Conservation (phyloP, 2,797 vertebrate species). For the Xyrichtys novacula region DNA sequence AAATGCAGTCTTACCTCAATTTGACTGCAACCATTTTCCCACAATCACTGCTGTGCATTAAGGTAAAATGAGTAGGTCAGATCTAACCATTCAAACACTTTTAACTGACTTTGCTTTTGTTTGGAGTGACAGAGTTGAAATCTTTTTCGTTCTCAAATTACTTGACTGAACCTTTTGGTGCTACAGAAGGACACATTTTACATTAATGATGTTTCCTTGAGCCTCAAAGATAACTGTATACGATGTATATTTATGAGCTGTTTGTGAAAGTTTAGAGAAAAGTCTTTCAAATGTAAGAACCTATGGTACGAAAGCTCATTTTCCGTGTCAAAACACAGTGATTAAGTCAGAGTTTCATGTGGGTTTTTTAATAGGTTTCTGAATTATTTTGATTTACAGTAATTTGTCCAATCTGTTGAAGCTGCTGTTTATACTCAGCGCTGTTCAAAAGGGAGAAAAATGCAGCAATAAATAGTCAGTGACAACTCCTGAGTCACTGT, state of each 20-base stretch:
- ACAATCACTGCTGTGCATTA: conserved; percentile 19
- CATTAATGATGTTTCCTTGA: conserved; percentile 30
- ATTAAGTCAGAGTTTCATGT: neutral
- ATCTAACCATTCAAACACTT: conserved; percentile 8
- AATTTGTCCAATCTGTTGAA: conserved; percentile 29
- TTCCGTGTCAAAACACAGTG: neutral
- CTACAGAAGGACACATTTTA: conserved; percentile 40
- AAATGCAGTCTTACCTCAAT: conserved; percentile 15
- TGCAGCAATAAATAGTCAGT: conserved; percentile 27
- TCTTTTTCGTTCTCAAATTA: conserved; percentile 33
- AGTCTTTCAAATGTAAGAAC: neutral
- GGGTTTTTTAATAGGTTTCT: neutral
- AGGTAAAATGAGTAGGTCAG: conserved; percentile 35
- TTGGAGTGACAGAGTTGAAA: conserved; percentile 28
- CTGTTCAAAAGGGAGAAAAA: conserved; percentile 13
- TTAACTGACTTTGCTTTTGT: conserved; percentile 36
- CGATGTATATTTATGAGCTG: conserved; percentile 27
- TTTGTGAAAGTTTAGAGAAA: conserved; percentile 16
- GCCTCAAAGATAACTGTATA: conserved; percentile 29
- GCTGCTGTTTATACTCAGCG: conserved; percentile 1
- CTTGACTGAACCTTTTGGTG: conserved; percentile 18
- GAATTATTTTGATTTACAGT: neutral
- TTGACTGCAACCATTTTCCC: conserved; percentile 33
- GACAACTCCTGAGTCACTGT: conserved; percentile 48
- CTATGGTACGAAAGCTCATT: neutral